Percentiles rank a stretch among this genome's conserved stretches.
Conservation (phyloP, 2,888 invertebrate species). For the Mythimna loreyi region DNA sequence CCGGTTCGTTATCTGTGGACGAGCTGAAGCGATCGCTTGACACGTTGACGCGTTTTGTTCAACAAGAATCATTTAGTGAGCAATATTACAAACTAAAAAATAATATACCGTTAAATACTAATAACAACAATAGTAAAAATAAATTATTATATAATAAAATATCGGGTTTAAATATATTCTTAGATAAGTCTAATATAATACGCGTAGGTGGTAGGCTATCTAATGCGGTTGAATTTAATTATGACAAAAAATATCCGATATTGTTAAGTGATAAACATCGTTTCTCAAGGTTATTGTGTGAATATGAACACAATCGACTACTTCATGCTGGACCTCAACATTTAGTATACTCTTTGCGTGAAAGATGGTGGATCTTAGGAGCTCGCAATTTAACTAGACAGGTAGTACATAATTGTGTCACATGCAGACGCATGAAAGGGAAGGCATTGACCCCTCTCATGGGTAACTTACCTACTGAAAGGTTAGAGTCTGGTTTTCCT, state of each 20-base stretch:
- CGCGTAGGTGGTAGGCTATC: conserved; percentile 1
- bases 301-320: not conserved
- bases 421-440: no score
- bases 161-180: not conserved
- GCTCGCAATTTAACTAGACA: no score
- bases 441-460: no score
- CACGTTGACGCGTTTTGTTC: conserved; percentile 13
- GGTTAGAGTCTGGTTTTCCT: no score
- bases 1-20: conserved; percentile 12
- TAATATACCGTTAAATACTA: not conserved
- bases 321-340: not conserved
- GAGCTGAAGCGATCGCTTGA: conserved; percentile 12
- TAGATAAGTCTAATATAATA: conserved; percentile 6
- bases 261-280: not conserved
- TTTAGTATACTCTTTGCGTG: no score
- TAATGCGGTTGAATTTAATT: conserved; percentile 4
- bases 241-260: not conserved
- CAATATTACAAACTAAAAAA: conserved; percentile 1
- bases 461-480: no score
- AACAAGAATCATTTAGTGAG: conserved; percentile 11
- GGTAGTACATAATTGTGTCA: no score
- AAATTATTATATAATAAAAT: conserved; percentile 6
- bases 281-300: not conserved
- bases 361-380: no score
- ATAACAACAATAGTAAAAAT: not conserved